Conservation (phyloP, 2,888 invertebrate species). For the Tenodera sinensis region DNA sequence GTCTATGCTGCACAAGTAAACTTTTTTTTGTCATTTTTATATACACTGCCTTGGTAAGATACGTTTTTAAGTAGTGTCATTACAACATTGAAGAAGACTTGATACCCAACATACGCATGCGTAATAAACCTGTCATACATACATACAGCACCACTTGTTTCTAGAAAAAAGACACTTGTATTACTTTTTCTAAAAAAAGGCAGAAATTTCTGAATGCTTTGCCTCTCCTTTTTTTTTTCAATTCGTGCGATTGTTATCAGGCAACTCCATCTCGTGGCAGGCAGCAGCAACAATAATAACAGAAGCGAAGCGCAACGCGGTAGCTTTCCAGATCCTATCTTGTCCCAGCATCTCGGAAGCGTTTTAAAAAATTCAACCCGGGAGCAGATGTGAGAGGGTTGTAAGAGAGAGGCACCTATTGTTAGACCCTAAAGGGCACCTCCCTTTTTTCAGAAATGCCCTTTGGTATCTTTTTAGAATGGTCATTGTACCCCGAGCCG, state of each 20-base stretch:
- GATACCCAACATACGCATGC: too few species aligned
- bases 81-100: too few species aligned
- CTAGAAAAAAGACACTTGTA: neutral
- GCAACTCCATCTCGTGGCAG: conserved; percentile 11
- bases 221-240: neutral
- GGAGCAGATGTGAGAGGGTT: conserved; percentile 19
- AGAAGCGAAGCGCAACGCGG: conserved; percentile 15
- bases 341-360: conserved; percentile 20
- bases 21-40: too few species aligned
- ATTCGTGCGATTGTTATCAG: conserved; percentile 19
- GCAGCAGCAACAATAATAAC: conserved; percentile 22
- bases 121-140: neutral
- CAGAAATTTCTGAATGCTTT: neutral
- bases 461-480: conserved; percentile 13
- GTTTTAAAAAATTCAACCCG: conserved; percentile 25
- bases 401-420: conserved; percentile 1
- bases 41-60: too few species aligned
- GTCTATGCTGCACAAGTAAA: too few species aligned
- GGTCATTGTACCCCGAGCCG: neutral
- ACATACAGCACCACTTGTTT: neutral
- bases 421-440: conserved; percentile 12
- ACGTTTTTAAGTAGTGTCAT: too few species aligned
- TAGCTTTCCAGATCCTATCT: conserved; percentile 22
- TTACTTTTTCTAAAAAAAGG: neutral
- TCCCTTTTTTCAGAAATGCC: conserved; percentile 15